A percentile compares a stretch with the other conserved stretches of the same genome.
phyloP scores from a whole-genome alignment of 2,888 invertebrate genomes.

The Tenthredo notha region DNA sequence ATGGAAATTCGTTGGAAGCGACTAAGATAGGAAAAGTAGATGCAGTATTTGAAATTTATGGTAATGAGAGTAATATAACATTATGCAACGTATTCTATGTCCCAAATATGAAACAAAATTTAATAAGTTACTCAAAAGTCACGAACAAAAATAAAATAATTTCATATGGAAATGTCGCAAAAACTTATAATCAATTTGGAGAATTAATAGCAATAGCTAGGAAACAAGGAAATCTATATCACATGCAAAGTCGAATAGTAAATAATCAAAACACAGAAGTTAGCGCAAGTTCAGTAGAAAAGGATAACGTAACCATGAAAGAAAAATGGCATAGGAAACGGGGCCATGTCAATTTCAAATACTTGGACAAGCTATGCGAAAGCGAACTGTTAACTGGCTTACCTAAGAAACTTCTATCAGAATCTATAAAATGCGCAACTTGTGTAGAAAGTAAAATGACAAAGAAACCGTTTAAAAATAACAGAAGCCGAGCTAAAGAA shows the following conservation, averaged over 20 bases:
- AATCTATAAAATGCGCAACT: slow-evolving; percentile 30
- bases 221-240: slow-evolving; percentile 57
- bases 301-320: not conserved
- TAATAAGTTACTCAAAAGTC: slow-evolving; percentile 60
- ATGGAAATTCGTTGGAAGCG: slow-evolving; percentile 23
- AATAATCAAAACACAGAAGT: slow-evolving; percentile 24
- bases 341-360: slow-evolving; percentile 24
- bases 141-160: slow-evolving; percentile 59
- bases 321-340: not conserved
- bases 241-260: slow-evolving; percentile 52
- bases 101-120: slow-evolving; percentile 55
- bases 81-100: slow-evolving; percentile 41
- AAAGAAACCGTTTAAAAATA: slow-evolving; percentile 1
- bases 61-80: not conserved
- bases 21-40: slow-evolving; percentile 10
- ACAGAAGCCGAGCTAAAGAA: slow-evolving; percentile 1
- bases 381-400: not conserved
- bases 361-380: not conserved
- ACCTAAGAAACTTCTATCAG: not conserved
- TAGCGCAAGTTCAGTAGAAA: too few species aligned
- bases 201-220: slow-evolving; percentile 57
- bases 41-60: not conserved
- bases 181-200: slow-evolving; percentile 56
- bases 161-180: slow-evolving; percentile 54
- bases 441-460: slow-evolving; percentile 38